Conservation (phyloP, 37 sponge, comb jelly and placozoan genomes). For the Beroe forskalii region DNA sequence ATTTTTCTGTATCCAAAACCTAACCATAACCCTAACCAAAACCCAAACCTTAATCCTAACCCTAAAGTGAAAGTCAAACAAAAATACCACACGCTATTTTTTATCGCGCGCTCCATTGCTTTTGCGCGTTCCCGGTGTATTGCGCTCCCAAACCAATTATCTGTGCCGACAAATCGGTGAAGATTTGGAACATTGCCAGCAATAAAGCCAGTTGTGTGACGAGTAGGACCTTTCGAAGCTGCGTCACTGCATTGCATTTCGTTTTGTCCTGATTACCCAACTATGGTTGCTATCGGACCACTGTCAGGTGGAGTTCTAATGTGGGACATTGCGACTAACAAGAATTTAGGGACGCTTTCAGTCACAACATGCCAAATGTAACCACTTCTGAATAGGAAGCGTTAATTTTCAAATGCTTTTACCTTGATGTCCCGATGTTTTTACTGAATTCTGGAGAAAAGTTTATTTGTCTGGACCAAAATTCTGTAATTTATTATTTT, state of each 20-base stretch:
- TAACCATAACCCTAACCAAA: too few relatives aligned
- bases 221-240: background rate
- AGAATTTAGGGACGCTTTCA: slow-evolving; percentile 62
- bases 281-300: slow-evolving; percentile 34
- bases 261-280: slow-evolving; percentile 50
- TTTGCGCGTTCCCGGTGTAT: too few relatives aligned
- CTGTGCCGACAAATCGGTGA: slow-evolving; percentile 85
- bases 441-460: too few relatives aligned
- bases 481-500: background rate
- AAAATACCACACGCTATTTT: too few relatives aligned
- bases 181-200: slow-evolving; percentile 87
- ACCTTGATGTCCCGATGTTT: too few relatives aligned
- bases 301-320: slow-evolving; percentile 5
- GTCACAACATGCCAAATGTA: background rate
- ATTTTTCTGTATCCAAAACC: too few relatives aligned
- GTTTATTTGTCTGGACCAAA: too few relatives aligned
- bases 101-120: too few relatives aligned
- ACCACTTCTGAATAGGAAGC: background rate
- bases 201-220: slow-evolving; percentile 53
- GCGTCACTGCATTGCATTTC: slow-evolving; percentile 1
- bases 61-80: too few relatives aligned
- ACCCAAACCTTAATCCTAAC: too few relatives aligned
- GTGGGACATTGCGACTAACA: slow-evolving; percentile 51
- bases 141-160: too few relatives aligned
- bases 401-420: too few relatives aligned